Base-by-base conservation (phyloP, 1,140 invertebrate species). In the Trichonephila inaurata region DNA sequence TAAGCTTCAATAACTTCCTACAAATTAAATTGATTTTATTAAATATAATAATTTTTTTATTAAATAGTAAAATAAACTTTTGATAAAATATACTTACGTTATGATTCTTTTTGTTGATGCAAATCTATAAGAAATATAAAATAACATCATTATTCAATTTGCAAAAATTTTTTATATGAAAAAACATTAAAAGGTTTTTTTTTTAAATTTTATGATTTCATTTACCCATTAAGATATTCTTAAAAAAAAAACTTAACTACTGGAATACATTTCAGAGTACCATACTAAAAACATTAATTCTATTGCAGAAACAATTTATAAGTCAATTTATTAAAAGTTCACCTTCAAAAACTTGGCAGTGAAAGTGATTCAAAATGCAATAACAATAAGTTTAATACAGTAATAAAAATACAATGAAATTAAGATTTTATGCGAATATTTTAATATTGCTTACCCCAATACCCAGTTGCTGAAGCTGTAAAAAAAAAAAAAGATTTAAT, bases 1-100 rank as follows among this genome's bases (percentile, higher is more conserved):
- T 93, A 93, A 10, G 83, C 40, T 82, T 93, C 92, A 66, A 93
- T 64, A n/a, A 93, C 86, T 62, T 81, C 86, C 92, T 93, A 24
- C 77, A 92, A 69, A 33, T 61, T 21, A 40, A 58, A 72, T 33
- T 64, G 1, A 12, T 33, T 86, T 28, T 24, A 24, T 86, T 66
- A 83, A 51, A 24, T 16, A 82, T 12, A 62, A 72, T 2, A 33
- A 21, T 21, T 12, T 81, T 62, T 4, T 33, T 40, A 58, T 89
- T 24, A 77, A 60, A 51, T n/a, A 28, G 19, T 24, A 40, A 61
- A 51, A 82, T 44, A 51, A 51, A 51, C 61, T n/a, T 33, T 60
- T 10, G 7, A 61, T 21, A 60, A 86, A 33, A 66, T 4, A 40
- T 58, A 72, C 86, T 93, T 93, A 93, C 92, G 44, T 93, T 44